Conservation (phyloP, 2,113 vertebrate species). For the Megaceryle maxima region DNA sequence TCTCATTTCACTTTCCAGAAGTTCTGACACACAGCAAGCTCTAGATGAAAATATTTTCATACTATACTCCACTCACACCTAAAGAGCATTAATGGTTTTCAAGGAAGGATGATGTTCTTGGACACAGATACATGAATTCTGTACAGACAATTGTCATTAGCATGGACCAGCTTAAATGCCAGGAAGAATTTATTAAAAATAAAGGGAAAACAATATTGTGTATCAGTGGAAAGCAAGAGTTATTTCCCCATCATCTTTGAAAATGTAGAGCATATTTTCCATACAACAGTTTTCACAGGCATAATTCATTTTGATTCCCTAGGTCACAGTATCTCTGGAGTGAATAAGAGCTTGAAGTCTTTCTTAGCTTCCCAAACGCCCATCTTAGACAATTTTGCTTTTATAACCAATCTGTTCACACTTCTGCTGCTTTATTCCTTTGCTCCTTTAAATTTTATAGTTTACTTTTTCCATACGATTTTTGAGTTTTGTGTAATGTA, state of each 20-base stretch:
- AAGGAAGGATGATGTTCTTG: not conserved
- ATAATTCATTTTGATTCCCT: not conserved
- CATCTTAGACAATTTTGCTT: not conserved
- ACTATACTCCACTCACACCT: not conserved
- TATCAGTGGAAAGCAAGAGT: not conserved
- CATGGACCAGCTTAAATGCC: not conserved
- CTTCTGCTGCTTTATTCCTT: constrained; percentile 1
- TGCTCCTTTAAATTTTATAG: not conserved
- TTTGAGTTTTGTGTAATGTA: not conserved
- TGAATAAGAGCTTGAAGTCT: not conserved
- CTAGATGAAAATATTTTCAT: not conserved
- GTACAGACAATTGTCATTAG: not conserved
- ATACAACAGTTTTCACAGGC: not conserved
- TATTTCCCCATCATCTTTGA: not conserved
- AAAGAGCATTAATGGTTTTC: not conserved
- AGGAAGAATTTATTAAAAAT: not conserved
- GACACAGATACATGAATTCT: not conserved
- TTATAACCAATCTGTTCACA: constrained; percentile 38
- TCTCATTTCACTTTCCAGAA: not conserved
- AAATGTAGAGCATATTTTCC: not conserved
- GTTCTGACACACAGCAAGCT: not conserved
- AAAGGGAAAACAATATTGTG: not conserved
- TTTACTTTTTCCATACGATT: not conserved
- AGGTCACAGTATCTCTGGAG: not conserved
- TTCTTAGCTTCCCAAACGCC: not conserved